Evolutionary conservation across 1,140 invertebrate genomes (phyloP), one percentile per base, ranked within the genome.

Genomic region (Heliconius melpomene): DNA sequence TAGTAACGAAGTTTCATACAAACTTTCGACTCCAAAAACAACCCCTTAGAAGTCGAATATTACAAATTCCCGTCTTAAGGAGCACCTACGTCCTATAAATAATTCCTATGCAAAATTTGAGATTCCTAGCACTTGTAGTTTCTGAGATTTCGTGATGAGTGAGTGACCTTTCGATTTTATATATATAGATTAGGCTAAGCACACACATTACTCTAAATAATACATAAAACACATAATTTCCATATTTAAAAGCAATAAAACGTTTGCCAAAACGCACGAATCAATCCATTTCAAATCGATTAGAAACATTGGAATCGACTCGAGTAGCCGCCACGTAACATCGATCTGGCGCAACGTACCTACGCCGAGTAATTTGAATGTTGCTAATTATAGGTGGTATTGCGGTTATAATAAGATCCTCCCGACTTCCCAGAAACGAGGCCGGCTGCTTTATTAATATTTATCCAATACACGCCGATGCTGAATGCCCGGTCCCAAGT

Each of bases 371-470:
- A 93, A 94, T 93, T 93, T 89, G 89, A 87, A 90, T 90, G 91
- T 84, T 91, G 91, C 93, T 94, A 94, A 94, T 94, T 94, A 94
- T 94, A 94, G 93, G 91, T 93, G 90, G 88, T 94, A 93, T 94
- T 93, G 93, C 93, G 92, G 91, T 94, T 94, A 94, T 93, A 94
- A 94, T 94, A 94, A 94, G 93, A 94, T 94, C 89, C 88, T 91
- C 91, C 90, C 90, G 88, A 92, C 90, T 94, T 93, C 93, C 91
- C 90, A 92, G 93, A 94, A 94, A 90, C 89, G 93, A 91, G 93
- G 93, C 92, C 93, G 90, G 79, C 87, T 84, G 91, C 89, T 93
- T 94, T 94, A 94, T 94, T 94, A 94, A 94, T 94, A 94, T 94
- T 93, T 94, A 94, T 94, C 93, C 93, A 89, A 94, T 94, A 94